Conservation (phyloP, 2,797 vertebrate genomes). For the Lithobates pipiens region DNA sequence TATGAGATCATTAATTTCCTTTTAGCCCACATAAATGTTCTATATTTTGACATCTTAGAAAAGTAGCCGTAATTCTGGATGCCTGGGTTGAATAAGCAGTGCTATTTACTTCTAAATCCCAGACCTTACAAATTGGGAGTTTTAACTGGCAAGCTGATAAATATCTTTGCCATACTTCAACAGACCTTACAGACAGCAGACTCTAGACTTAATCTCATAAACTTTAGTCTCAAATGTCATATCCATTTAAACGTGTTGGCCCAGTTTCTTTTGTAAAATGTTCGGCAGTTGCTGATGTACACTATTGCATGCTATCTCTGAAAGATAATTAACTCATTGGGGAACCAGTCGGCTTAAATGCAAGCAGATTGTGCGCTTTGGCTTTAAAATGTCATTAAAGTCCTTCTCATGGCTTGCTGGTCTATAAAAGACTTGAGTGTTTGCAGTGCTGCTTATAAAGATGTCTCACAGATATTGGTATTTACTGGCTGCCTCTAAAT, state of each 20-base stretch:
- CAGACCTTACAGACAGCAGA: constrained; percentile 26
- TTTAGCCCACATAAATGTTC: constrained; percentile 1
- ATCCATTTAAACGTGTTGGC: constrained; percentile 11
- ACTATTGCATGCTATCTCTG: background rate
- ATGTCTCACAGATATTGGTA: constrained; percentile 40
- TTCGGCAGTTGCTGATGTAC: constrained; percentile 5
- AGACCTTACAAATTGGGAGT: constrained; percentile 7
- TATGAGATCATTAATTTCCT: constrained; percentile 23
- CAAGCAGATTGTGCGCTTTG: constrained; percentile 25
- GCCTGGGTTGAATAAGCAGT: background rate
- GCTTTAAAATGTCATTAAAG: constrained; percentile 47
- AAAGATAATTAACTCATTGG: constrained; percentile 49
- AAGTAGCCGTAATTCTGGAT: background rate
- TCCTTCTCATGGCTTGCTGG: constrained; percentile 11
- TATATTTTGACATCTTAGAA: background rate
- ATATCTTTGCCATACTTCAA: constrained; percentile 4
- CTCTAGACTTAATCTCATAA: constrained; percentile 18
- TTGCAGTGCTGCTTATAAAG: constrained; percentile 45
- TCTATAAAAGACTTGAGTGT: constrained; percentile 5
- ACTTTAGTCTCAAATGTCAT: constrained; percentile 16
- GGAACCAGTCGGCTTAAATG: constrained; percentile 27
- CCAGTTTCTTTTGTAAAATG: constrained; percentile 10
- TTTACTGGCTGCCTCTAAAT: constrained; percentile 36
- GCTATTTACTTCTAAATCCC: constrained; percentile 5
- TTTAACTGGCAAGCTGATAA: constrained; percentile 7